These are phyloP conservation scores for Cerastis rubricosa DNA, from an alignment of 2,888 invertebrate species.

Conservation along the genomic window DNA sequence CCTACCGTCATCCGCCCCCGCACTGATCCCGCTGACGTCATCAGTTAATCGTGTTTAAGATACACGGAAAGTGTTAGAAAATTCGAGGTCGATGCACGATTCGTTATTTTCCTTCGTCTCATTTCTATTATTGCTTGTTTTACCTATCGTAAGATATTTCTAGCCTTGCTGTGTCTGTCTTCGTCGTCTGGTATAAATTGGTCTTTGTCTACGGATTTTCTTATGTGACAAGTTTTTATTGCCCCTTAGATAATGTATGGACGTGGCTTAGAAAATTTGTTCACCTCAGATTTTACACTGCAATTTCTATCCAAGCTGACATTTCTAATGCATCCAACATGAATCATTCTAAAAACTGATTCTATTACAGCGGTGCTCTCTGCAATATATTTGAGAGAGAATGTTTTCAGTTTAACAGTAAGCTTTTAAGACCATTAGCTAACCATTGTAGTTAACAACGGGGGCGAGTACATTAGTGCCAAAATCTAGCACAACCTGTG, in stretches of 20 bases:
- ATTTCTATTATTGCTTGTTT: conserved; percentile 64
- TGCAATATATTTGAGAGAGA: conserved; percentile 7
- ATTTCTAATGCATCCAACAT: background rate
- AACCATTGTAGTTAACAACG: conserved; percentile 40
- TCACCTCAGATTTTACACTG: background rate
- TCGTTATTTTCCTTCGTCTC: conserved; percentile 53
- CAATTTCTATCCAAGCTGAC: conserved; percentile 4
- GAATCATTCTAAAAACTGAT: background rate
- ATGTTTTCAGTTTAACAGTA: conserved; percentile 26
- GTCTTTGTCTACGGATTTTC: conserved; percentile 41
- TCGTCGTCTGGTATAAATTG: conserved; percentile 49
- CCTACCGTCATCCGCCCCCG: conserved; percentile 71
- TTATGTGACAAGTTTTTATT: conserved; percentile 44
- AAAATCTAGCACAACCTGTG: conserved; percentile 65
- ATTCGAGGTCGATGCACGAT: conserved; percentile 75
- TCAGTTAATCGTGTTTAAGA: conserved; percentile 60
- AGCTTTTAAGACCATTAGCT: conserved; percentile 50
- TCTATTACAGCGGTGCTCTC: background rate
- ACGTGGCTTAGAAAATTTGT: conserved; percentile 8
- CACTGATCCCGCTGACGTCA: conserved; percentile 69
- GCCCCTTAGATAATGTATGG: conserved; percentile 24
- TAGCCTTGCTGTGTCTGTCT: conserved; percentile 48
- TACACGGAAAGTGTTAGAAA: conserved; percentile 65
- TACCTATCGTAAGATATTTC: conserved; percentile 56
- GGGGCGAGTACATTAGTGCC: conserved; percentile 61